phyloP scores from a whole-genome alignment of 1,140 invertebrate species.

The Patella vulgata region DNA sequence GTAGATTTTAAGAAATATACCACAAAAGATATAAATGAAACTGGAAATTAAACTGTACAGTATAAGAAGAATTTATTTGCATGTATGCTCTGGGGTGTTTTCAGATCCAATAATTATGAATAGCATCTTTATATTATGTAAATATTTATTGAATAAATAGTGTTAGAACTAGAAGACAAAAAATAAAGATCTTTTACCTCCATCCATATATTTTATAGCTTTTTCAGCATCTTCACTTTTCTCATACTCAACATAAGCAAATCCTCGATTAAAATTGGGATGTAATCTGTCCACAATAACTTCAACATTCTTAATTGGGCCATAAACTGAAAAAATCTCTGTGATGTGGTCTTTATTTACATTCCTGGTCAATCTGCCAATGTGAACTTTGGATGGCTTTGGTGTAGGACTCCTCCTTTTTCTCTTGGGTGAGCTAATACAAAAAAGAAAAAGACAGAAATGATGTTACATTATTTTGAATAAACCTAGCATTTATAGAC shows the following conservation, averaged over 20 bases:
- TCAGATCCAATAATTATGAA: too few relatives aligned
- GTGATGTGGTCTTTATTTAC: conserved; percentile 89
- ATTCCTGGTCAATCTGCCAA: conserved; percentile 90
- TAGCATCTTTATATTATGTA: too few relatives aligned
- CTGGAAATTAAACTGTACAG: too few relatives aligned
- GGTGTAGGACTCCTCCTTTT: conserved; percentile 57
- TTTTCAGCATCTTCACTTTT: conserved; percentile 95
- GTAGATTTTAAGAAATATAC: too few relatives aligned
- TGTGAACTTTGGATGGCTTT: conserved; percentile 80
- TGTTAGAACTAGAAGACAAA: too few relatives aligned
- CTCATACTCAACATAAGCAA: conserved; percentile 95
- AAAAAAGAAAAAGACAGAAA: too few relatives aligned
- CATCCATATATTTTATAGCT: conserved; percentile 99
- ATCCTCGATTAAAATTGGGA: conserved; percentile 84
- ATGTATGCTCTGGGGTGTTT: too few relatives aligned
- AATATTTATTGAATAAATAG: too few relatives aligned
- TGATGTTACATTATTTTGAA: too few relatives aligned
- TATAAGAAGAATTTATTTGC: too few relatives aligned
- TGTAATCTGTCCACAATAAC: conserved; percentile 89
- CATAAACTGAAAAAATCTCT: conserved; percentile 96
- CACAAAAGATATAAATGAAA: too few relatives aligned
- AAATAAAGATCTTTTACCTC: conserved; percentile 73
- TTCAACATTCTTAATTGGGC: conserved; percentile 88
- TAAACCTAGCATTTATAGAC: too few relatives aligned
- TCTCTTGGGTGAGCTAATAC: conserved; percentile 45